Base-by-base conservation (phyloP, 1,140 invertebrate genomes). In the Bombus breviceps region DNA sequence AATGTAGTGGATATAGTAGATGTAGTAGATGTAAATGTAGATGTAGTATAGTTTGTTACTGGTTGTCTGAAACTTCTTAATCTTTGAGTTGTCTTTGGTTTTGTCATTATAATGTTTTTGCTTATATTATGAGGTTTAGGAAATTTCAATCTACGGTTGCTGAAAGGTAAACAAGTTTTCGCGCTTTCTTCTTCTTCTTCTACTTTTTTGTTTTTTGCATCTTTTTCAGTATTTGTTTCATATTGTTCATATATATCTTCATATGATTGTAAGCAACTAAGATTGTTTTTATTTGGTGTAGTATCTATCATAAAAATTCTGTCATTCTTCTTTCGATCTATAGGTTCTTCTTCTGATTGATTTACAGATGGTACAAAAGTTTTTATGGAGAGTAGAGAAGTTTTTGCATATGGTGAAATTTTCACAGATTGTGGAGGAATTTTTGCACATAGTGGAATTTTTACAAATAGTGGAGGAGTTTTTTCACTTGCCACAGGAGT, bases 101-200 rank as follows among this genome's bases (percentile, higher is more conserved):
- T 87, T 15, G 15, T 37, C 43, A 75, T 73, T 34, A 22, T 1
- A 74, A 76, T 71, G 0, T 18, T 10, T 39, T 34, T 39, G 6
- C 73, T 72, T 62, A 83, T 86, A 41, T 76, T 32, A 13, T 62
- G n/a, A 53, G 72, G 39, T 47, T 25, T 39, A 39, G 83, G 86
- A 34, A 87, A 47, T 69, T 25, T 57, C 12, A 85, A n/a, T 28
- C 72, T 72, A 15, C 5, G 12, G 47, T 37, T 80, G 68, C 69
- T 87, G 47, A 87, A 85, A 57, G 71, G 53, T 34, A 81, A n/a
- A 18, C 18, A 22, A 25, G 13, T 3, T 34, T 43, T 2, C 12
- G 59, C 1, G 0, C 0, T 39, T 1, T 47, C n/a, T 1, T 53
- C 22, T 1, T 53, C 22, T 47, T 39, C 71, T 34, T n/a, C 28